Evolutionary conservation across 2,888 invertebrate genomes (phyloP).

Genomic region (Taenaris catops): DNA sequence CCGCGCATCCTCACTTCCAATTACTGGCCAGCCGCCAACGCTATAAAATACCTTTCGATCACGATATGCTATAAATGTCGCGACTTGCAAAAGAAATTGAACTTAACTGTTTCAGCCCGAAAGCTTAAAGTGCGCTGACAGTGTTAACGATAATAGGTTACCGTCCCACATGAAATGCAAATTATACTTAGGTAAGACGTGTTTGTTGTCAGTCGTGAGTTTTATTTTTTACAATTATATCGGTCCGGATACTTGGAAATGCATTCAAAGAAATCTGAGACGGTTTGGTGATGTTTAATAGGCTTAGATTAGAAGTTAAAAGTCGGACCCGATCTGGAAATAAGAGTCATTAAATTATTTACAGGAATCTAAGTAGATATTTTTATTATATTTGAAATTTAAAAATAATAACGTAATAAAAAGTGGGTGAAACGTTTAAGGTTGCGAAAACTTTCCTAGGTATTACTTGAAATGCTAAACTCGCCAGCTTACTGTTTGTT

Average conservation of each 20-base stretch:
- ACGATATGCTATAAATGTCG: constrained; percentile 33
- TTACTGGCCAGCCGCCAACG: constrained; percentile 74
- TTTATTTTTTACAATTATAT: constrained; percentile 79
- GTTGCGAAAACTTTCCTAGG: no score
- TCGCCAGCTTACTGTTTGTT: no score
- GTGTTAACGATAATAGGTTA: constrained; percentile 19
- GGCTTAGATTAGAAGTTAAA: constrained; percentile 77
- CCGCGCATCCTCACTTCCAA: constrained; percentile 78
- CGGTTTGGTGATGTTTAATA: constrained; percentile 72
- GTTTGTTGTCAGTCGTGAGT: constrained; percentile 70
- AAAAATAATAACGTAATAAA: no score
- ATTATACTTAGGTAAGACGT: constrained; percentile 77
- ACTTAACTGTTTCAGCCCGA: constrained; percentile 18
- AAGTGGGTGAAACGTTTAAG: no score
- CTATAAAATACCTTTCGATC: constrained; percentile 49
- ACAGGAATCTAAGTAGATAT: no score
- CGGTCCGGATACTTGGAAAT: constrained; percentile 75
- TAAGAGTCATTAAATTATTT: constrained; percentile 54
- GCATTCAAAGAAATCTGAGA: constrained; percentile 71
- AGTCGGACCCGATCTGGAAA: constrained; percentile 52
- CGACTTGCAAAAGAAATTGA: constrained; percentile 22
- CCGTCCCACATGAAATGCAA: constrained; percentile 48
- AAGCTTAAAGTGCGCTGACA: constrained; percentile 18
- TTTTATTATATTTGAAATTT: no score
- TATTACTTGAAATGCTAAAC: no score